These are phyloP conservation scores for Perdita meconis DNA, from an alignment of 2,888 invertebrate genomes.

Conservation along the genomic window DNA sequence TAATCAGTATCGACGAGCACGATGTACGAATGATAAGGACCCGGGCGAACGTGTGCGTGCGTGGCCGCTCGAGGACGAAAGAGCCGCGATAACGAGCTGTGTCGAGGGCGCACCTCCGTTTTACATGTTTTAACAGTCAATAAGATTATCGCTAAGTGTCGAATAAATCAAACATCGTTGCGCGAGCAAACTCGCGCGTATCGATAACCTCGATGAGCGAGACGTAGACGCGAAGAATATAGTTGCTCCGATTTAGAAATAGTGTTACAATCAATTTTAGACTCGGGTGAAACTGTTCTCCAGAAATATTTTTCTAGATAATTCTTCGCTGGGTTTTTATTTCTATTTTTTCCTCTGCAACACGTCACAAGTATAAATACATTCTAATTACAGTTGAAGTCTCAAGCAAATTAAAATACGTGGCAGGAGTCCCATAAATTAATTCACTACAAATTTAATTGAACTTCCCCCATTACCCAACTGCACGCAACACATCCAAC, in stretches of 20 bases:
- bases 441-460: constrained; percentile 5
- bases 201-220: constrained; percentile 66
- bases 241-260: constrained; percentile 44
- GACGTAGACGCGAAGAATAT: constrained; percentile 36
- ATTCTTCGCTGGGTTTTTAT: too few relatives aligned
- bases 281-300: too few relatives aligned
- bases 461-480: constrained; percentile 9
- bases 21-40: constrained; percentile 51
- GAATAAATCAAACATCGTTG: constrained; percentile 78
- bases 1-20: constrained; percentile 37
- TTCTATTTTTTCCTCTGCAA: too few relatives aligned
- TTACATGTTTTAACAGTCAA: constrained; percentile 77
- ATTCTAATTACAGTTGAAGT: too few relatives aligned
- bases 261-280: constrained; percentile 3
- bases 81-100: constrained; percentile 45
- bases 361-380: too few relatives aligned
- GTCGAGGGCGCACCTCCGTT: constrained; percentile 71
- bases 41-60: constrained; percentile 26
- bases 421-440: not conserved
- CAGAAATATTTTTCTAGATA: too few relatives aligned
- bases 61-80: constrained; percentile 3
- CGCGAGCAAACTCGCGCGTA: constrained; percentile 60
- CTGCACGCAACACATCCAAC: not conserved
- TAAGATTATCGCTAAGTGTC: constrained; percentile 77
- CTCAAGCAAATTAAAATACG: not conserved